Conservation (phyloP, 1,140 invertebrate species). For the Cryptotermes secundus region DNA sequence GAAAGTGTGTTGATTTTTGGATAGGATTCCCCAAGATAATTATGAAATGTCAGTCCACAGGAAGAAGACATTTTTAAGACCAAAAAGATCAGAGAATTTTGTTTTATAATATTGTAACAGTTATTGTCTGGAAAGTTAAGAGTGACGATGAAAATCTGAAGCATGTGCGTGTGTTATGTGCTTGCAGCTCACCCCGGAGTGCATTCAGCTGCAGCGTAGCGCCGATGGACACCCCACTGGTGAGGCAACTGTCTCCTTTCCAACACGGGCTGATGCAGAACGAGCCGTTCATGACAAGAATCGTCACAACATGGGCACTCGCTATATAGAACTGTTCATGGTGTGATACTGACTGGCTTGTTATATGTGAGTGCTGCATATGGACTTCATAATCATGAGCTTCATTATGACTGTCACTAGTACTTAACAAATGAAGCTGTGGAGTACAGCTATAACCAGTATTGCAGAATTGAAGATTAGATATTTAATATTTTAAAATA, state of each 20-base stretch:
- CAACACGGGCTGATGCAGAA: slow-evolving; percentile 57
- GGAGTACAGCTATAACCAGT: background rate
- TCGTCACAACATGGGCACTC: slow-evolving; percentile 57
- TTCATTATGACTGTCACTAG: background rate
- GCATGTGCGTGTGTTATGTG: background rate
- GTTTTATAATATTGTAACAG: too few species aligned
- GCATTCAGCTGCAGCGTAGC: slow-evolving; percentile 55
- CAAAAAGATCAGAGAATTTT: too few species aligned
- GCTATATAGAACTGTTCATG: slow-evolving; percentile 58
- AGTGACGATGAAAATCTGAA: too few species aligned
- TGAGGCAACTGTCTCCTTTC: slow-evolving; percentile 57
- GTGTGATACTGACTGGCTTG: slow-evolving; percentile 35
- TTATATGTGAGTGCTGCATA: background rate
- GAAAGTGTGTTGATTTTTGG: too few species aligned
- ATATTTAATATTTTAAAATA: slow-evolving; percentile 12
- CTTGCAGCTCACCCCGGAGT: slow-evolving; percentile 56
- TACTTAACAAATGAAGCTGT: slow-evolving; percentile 3
- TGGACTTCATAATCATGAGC: background rate
- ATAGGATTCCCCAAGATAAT: too few species aligned
- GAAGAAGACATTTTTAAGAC: too few species aligned
- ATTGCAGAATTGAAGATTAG: background rate
- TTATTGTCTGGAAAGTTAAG: too few species aligned
- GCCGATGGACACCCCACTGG: slow-evolving; percentile 53
- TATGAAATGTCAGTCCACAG: too few species aligned
- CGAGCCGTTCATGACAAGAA: slow-evolving; percentile 55